Evolutionary conservation across 1,140 invertebrate genomes (phyloP).

Genomic region (Hyles euphorbiae): DNA sequence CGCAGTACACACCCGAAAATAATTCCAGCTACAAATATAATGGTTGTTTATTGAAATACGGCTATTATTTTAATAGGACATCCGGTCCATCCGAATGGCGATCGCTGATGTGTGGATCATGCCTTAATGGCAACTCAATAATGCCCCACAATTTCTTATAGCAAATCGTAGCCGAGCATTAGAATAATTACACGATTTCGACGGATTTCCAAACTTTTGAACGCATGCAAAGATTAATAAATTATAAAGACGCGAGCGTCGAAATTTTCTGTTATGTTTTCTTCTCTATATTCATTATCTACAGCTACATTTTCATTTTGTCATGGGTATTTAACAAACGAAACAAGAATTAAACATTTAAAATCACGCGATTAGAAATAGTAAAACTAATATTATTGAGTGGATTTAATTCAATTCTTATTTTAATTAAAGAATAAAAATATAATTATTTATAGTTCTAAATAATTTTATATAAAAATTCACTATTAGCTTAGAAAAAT

Average conservation of each 20-base stretch:
- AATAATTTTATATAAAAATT: too few species aligned
- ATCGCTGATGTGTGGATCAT: slow-evolving; percentile 24
- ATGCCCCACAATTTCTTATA: background rate
- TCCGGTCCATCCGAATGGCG: slow-evolving; percentile 47
- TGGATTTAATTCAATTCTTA: too few species aligned
- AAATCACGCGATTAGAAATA: too few species aligned
- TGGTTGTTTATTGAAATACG: slow-evolving; percentile 65
- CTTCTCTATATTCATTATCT: too few species aligned
- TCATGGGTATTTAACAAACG: too few species aligned
- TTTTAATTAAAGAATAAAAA: too few species aligned
- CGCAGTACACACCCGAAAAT: slow-evolving; percentile 28
- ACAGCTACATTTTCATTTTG: too few species aligned
- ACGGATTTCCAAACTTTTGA: slow-evolving; percentile 14
- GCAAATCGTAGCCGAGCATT: slow-evolving; percentile 25
- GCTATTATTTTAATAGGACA: slow-evolving; percentile 68
- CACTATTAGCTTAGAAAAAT: too few species aligned
- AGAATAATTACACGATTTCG: slow-evolving; percentile 54
- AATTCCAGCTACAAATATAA: slow-evolving; percentile 43
- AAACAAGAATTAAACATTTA: too few species aligned
- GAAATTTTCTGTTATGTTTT: too few species aligned
- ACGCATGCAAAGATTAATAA: background rate
- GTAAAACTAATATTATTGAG: too few species aligned
- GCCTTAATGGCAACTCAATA: slow-evolving; percentile 31
- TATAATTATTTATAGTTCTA: too few species aligned
- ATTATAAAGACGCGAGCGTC: background rate